Conservation (phyloP, 1,140 invertebrate genomes). For the Drosophila trapezifrons region DNA sequence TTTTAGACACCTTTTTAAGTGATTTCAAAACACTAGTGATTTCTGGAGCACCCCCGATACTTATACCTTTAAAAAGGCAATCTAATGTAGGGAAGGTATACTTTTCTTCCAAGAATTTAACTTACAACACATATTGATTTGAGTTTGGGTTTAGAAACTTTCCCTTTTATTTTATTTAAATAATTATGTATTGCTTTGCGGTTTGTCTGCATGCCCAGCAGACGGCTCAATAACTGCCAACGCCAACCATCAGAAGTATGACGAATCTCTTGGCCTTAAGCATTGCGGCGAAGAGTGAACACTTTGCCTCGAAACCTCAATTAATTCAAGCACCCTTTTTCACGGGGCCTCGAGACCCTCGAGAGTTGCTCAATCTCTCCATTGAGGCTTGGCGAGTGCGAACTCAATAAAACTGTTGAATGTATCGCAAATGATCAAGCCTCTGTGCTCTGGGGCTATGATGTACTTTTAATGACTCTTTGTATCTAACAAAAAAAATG, state of each 20-base stretch:
- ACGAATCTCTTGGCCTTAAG: constrained; percentile 37
- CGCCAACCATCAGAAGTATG: constrained; percentile 1
- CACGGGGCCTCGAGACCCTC: constrained; percentile 18
- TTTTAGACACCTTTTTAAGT: no score
- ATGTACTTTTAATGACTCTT: constrained; percentile 52
- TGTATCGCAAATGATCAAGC: constrained; percentile 23
- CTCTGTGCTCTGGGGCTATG: constrained; percentile 6
- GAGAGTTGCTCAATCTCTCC: constrained; percentile 24
- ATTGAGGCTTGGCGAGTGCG: constrained; percentile 30
- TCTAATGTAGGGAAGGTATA: background rate
- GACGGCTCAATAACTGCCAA: constrained; percentile 33
- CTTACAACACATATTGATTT: background rate
- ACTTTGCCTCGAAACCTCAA: constrained; percentile 31
- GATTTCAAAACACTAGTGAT: no score
- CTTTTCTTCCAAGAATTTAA: background rate
- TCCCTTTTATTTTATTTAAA: constrained; percentile 20
- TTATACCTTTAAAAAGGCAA: no score
- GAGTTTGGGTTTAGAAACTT: constrained; percentile 11
- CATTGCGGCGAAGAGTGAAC: constrained; percentile 5
- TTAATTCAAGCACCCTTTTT: constrained; percentile 33
- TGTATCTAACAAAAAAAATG: background rate
- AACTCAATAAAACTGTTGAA: constrained; percentile 37
- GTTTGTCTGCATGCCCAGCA: constrained; percentile 10
- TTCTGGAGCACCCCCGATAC: no score
- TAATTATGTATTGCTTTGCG: constrained; percentile 4